Conservation (phyloP, 1,140 invertebrate species). For the Acyrthosiphon pisum region DNA sequence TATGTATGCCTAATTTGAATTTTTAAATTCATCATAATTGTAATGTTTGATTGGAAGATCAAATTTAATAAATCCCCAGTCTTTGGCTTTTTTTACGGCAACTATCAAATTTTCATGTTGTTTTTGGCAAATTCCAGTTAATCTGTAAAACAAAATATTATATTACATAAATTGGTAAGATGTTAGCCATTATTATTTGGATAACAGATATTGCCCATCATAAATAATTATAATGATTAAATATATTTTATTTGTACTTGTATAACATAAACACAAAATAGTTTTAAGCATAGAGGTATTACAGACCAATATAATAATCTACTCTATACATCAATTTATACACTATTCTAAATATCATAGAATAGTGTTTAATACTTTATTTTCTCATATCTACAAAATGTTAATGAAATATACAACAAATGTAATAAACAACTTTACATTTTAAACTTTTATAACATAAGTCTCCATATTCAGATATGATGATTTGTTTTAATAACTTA, state of each 20-base stretch:
- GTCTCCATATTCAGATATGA: too few relatives aligned
- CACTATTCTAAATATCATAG: background rate
- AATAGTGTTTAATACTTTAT: background rate
- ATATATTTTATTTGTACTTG: background rate
- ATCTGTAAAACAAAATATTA: conserved; percentile 65
- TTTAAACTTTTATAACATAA: too few relatives aligned
- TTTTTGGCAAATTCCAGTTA: conserved; percentile 83
- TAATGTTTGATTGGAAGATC: conserved; percentile 83
- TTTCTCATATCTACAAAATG: background rate
- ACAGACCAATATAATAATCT: background rate
- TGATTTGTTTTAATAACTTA: background rate
- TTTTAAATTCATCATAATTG: conserved; percentile 78
- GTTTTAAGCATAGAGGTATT: background rate
- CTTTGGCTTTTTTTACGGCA: conserved; percentile 79
- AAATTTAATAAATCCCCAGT: conserved; percentile 79
- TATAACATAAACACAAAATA: background rate
- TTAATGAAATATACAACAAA: too few relatives aligned
- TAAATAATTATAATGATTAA: background rate
- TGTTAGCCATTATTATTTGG: background rate
- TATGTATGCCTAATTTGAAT: conserved; percentile 14
- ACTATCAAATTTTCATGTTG: conserved; percentile 77
- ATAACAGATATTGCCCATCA: background rate
- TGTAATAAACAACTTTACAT: too few relatives aligned
- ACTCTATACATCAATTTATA: background rate
- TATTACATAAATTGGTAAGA: background rate